These are phyloP conservation scores for Zalophus californianus DNA, from an alignment of 2,797 vertebrate genomes.

Conservation along the genomic window DNA sequence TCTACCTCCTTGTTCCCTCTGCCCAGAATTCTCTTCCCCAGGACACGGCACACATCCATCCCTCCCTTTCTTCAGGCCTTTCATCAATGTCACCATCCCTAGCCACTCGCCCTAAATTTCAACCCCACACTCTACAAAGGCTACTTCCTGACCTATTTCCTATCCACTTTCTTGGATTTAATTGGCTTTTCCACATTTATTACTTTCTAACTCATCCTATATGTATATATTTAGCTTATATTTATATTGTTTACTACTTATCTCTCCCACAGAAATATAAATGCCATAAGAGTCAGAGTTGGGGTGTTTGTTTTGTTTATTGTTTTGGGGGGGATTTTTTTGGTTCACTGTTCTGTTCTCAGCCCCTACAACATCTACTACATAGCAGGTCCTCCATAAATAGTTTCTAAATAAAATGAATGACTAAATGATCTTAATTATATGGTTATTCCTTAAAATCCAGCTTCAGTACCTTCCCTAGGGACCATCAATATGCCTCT, in stretches of 20 bases:
- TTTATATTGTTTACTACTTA: not conserved
- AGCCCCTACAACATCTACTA: not conserved
- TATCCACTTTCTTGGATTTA: not conserved
- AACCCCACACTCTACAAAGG: not conserved
- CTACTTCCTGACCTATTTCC: not conserved
- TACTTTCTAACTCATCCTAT: not conserved
- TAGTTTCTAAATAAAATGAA: conserved; percentile 41
- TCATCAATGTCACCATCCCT: not conserved
- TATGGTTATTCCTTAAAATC: conserved; percentile 32
- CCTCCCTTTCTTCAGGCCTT: not conserved
- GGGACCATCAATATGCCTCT: not conserved
- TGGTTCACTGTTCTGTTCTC: not conserved
- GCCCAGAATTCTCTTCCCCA: not conserved
- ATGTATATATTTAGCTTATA: not conserved
- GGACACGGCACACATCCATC: not conserved
- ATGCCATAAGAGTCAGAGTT: not conserved
- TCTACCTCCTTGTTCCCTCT: not conserved
- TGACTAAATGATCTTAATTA: not conserved
- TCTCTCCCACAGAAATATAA: conserved; percentile 20
- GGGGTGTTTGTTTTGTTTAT: not conserved
- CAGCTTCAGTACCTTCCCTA: not conserved
- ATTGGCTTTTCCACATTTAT: not conserved
- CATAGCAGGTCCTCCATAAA: not conserved
- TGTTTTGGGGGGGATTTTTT: not conserved
- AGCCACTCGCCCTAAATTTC: not conserved